Conservation (phyloP, 53 echinoderm and acorn worm genomes). For the Paracentrotus lividus region DNA sequence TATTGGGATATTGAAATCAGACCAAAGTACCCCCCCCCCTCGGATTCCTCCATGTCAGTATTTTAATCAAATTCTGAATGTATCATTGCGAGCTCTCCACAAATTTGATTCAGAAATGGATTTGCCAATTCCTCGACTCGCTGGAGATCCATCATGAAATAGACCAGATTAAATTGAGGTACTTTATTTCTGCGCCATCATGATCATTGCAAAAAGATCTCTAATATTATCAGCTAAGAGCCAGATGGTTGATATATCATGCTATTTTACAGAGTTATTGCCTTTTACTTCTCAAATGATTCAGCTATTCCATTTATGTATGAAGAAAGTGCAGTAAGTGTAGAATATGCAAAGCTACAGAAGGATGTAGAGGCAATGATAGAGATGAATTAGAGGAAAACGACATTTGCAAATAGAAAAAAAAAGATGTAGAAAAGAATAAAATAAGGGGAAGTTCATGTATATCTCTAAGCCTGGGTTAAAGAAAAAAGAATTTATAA, state of each 20-base stretch:
- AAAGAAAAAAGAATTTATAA: too few species aligned
- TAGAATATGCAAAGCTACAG: background rate
- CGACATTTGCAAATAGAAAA: background rate
- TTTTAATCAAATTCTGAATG: conserved; percentile 39
- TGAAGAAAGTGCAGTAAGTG: background rate
- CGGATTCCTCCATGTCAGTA: background rate
- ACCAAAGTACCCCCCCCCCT: background rate
- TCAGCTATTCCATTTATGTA: background rate
- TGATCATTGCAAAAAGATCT: conserved; percentile 22
- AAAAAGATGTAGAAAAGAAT: too few species aligned
- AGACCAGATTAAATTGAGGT: conserved; percentile 29
- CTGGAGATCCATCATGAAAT: conserved; percentile 20
- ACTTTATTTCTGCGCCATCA: conserved; percentile 2
- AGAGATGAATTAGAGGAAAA: background rate
- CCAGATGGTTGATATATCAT: too few species aligned
- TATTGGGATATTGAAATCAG: background rate
- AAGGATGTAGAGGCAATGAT: background rate
- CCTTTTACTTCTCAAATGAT: too few species aligned
- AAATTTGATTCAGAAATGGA: conserved; percentile 28
- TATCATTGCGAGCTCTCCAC: conserved; percentile 18
- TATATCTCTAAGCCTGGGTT: too few species aligned
- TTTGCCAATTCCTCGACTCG: background rate
- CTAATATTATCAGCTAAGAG: too few species aligned
- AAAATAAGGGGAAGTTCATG: too few species aligned
- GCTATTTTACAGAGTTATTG: too few species aligned